Percentiles rank a stretch among this genome's conserved stretches.
Evolutionary conservation across 2,888 invertebrate species (phyloP).

Genomic region (Eupithecia subumbrata): DNA sequence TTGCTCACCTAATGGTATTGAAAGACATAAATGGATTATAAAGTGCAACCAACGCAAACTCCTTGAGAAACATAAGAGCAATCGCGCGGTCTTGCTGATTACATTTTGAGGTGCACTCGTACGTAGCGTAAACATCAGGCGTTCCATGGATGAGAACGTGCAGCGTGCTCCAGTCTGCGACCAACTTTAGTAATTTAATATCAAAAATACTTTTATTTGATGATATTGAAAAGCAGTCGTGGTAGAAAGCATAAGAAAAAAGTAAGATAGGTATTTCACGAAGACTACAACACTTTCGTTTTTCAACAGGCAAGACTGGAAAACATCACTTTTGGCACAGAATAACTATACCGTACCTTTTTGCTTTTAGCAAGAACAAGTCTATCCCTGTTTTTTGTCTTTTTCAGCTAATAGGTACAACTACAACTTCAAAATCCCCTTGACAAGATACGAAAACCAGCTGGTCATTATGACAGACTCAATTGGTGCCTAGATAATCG

Average conservation of each 20-base stretch:
- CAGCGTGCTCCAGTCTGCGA: background rate
- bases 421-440: background rate
- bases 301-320: background rate
- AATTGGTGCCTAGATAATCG: constrained; percentile 5
- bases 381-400: background rate
- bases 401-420: too few relatives aligned
- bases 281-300: background rate
- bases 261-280: background rate
- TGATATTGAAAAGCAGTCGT: background rate
- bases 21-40: constrained; percentile 18
- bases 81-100: constrained; percentile 36
- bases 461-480: background rate
- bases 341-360: too few relatives aligned
- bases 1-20: background rate
- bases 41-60: constrained; percentile 24
- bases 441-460: background rate
- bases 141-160: constrained; percentile 24
- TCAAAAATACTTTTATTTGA: background rate
- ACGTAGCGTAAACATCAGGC: constrained; percentile 24
- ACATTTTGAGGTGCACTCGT: constrained; percentile 33
- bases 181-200: constrained; percentile 13
- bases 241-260: background rate
- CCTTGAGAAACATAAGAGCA: constrained; percentile 45
- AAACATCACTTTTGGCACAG: background rate
- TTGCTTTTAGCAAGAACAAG: background rate